Evolutionary conservation across 2,113 vertebrate genomes (phyloP).

Genomic region (Asarcornis scutulata): DNA sequence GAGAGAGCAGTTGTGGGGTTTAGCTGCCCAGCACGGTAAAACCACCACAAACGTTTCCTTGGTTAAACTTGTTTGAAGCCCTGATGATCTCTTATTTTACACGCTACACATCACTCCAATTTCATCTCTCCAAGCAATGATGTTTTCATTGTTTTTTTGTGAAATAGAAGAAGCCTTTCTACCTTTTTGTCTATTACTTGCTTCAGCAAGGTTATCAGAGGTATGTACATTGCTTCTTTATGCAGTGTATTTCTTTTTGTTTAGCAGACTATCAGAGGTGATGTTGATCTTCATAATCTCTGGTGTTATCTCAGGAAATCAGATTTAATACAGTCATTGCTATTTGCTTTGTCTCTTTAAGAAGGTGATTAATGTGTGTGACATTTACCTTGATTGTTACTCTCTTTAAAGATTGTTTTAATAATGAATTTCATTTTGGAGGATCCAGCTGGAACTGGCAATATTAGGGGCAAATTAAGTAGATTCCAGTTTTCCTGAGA

Average conservation of each 20-base stretch:
- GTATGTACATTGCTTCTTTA: neutral
- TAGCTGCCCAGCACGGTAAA: too few species aligned
- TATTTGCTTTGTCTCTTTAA: conserved; percentile 51
- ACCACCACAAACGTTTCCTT: neutral
- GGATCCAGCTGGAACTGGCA: conserved; percentile 16
- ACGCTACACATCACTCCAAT: neutral
- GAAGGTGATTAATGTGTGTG: conserved; percentile 66
- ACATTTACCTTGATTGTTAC: conserved; percentile 69
- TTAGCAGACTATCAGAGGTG: conserved; percentile 16
- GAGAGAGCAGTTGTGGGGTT: too few species aligned
- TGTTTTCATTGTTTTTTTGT: neutral
- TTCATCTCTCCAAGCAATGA: neutral
- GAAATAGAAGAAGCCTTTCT: neutral
- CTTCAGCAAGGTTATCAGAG: neutral
- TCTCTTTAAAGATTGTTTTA: conserved; percentile 56
- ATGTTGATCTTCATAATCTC: neutral
- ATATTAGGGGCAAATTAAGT: conserved; percentile 6
- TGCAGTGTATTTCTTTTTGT: neutral
- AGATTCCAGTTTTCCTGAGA: conserved; percentile 7
- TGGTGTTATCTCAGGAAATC: conserved; percentile 51
- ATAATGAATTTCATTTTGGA: conserved; percentile 25
- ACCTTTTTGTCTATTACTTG: neutral
- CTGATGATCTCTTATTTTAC: neutral
- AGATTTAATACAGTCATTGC: conserved; percentile 43
- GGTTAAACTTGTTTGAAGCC: neutral